phyloP scores from a whole-genome alignment of 1,140 invertebrate genomes.

The Cryptotermes secundus region DNA sequence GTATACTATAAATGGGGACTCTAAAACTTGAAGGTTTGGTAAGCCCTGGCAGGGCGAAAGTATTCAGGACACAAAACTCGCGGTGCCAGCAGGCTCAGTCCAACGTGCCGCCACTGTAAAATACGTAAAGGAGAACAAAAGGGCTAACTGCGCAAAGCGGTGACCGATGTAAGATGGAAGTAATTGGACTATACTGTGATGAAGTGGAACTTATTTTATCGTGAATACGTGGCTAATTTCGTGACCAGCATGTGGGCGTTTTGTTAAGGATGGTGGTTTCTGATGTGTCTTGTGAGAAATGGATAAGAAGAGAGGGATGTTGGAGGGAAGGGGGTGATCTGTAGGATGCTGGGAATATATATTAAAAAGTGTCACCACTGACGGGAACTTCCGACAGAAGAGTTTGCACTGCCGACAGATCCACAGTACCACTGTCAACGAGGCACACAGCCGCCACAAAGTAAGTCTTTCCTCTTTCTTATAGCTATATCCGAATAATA shows the following conservation, averaged over 20 bases:
- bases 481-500: too few relatives aligned
- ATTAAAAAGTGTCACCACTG: neutral
- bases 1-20: too few relatives aligned
- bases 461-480: neutral
- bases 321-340: neutral
- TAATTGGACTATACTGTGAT: slow-evolving; percentile 8
- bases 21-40: too few relatives aligned
- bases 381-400: neutral
- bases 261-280: neutral
- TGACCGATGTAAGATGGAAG: neutral
- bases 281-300: neutral
- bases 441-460: neutral
- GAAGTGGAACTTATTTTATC: neutral
- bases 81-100: too few relatives aligned
- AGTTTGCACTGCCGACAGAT: neutral
- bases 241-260: neutral
- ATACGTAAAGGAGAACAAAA: neutral
- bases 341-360: slow-evolving; percentile 1
- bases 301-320: too few relatives aligned
- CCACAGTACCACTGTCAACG: neutral
- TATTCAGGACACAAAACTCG: too few relatives aligned
- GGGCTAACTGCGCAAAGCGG: neutral
- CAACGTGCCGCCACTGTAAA: neutral
- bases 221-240: neutral
- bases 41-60: too few relatives aligned